Percentiles rank a stretch among this genome's conserved stretches.
Conservation (phyloP, 92 coral and sea anemone species). For the Paramuricea clavata region DNA sequence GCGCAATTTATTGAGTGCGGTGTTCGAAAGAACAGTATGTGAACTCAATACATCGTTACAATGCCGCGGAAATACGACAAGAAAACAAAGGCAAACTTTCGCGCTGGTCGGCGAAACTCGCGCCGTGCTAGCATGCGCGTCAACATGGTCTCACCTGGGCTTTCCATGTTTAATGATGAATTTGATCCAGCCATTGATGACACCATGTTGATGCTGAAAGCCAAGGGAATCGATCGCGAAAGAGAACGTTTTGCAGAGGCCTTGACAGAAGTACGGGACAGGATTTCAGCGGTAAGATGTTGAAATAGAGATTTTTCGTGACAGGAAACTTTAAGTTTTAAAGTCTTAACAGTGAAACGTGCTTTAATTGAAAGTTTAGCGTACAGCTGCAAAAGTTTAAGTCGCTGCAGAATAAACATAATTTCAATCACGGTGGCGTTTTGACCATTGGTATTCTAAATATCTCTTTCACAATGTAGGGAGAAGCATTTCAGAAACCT, state of each 20-base stretch:
- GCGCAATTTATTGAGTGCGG: not conserved
- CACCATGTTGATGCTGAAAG: slow-evolving; percentile 35
- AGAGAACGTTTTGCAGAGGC: slow-evolving; percentile 46
- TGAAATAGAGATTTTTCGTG: no score
- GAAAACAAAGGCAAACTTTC: slow-evolving; percentile 43
- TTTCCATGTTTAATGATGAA: slow-evolving; percentile 30
- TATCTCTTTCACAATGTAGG: no score
- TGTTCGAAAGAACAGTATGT: slow-evolving; percentile 1
- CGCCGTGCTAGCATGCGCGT: slow-evolving; percentile 30
- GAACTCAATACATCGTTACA: not conserved
- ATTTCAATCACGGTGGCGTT: no score
- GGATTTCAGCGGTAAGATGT: slow-evolving; percentile 25
- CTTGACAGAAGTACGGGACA: slow-evolving; percentile 31
- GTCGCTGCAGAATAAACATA: no score
- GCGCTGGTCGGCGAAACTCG: slow-evolving; percentile 29
- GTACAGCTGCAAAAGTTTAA: no score
- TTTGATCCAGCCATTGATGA: slow-evolving; percentile 32
- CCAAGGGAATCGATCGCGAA: slow-evolving; percentile 37
- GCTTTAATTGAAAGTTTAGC: no score
- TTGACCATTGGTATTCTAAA: no score
- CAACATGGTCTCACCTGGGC: slow-evolving; percentile 22
- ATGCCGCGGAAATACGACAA: slow-evolving; percentile 54
- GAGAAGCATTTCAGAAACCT: no score
- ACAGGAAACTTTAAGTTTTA: no score
- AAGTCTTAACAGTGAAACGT: no score